Evolutionary conservation across 1,140 invertebrate genomes (phyloP), one percentile per base, ranked within the genome.

Genomic region (Theocolax elegans): DNA sequence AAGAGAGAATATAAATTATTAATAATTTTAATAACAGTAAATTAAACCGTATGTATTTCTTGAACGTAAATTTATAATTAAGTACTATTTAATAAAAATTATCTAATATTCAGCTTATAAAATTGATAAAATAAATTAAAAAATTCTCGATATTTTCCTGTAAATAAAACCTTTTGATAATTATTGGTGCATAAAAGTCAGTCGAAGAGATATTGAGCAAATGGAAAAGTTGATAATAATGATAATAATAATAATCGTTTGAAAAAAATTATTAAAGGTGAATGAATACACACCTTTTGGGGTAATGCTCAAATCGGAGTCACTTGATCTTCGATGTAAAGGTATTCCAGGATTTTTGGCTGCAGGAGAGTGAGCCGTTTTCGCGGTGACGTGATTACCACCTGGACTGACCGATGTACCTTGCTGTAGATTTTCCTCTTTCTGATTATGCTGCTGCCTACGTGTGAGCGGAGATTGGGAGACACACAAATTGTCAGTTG

Each of bases 231-330:
- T n/a, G n/a, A n/a, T n/a, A n/a, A n/a, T n/a, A n/a, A n/a, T n/a
- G n/a, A n/a, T n/a, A n/a, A n/a, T n/a, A n/a, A n/a, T n/a, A n/a
- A n/a, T n/a, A n/a, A n/a, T n/a, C n/a, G n/a, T n/a, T n/a, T n/a
- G n/a, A n/a, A n/a, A n/a, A n/a, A n/a, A n/a, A n/a, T n/a, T n/a
- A n/a, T n/a, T n/a, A n/a, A n/a, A n/a, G n/a, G n/a, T n/a, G n/a
- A n/a, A n/a, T n/a, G n/a, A n/a, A n/a, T n/a, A 80, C 83, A 84
- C 87, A 96, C 95, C 94, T 93, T 95, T 97, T 2, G 95, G 95
- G 7, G 95, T 95, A 38, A 95, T 91, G 85, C 93, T 96, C 53
- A 97, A 86, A 85, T 98, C 96, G 2, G 96, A 97, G 82, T 97
- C 96, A 4, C 95, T 97, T 0, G 95, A 96, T 67, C 95, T 87